Conservation (phyloP, 1,140 invertebrate species). For the Nymphalis io region DNA sequence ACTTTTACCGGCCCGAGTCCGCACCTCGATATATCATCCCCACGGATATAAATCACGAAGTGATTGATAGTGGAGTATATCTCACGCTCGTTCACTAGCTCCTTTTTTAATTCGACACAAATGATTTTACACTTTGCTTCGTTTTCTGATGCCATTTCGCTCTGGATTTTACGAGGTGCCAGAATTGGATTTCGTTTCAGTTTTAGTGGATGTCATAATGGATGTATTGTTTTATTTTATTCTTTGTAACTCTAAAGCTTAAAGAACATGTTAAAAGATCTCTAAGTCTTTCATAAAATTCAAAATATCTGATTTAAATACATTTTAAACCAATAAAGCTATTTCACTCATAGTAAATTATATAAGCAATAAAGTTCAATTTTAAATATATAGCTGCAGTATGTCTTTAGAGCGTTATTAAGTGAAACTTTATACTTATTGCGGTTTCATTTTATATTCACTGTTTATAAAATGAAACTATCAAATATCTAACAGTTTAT, state of each 20-base stretch:
- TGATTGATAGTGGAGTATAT: constrained; percentile 76
- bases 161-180: constrained; percentile 49
- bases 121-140: constrained; percentile 76
- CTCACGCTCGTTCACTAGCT: constrained; percentile 72
- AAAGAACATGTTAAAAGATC: neutral
- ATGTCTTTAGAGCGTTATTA: constrained; percentile 10
- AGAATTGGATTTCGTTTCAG: constrained; percentile 17
- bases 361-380: constrained; percentile 10
- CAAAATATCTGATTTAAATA: neutral
- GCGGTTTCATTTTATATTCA: constrained; percentile 46
- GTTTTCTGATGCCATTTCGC: constrained; percentile 67
- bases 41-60: constrained; percentile 70
- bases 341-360: neutral
- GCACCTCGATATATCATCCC: constrained; percentile 70
- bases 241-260: neutral
- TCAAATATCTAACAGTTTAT: constrained; percentile 65
- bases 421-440: constrained; percentile 57
- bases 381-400: constrained; percentile 10
- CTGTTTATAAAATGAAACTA: constrained; percentile 65
- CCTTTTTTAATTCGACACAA: constrained; percentile 77
- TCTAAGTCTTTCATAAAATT: neutral
- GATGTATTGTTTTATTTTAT: neutral
- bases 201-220: constrained; percentile 22
- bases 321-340: constrained; percentile 19
- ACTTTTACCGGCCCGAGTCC: constrained; percentile 59